Percentiles rank a stretch among this genome's conserved stretches.
phyloP scores from a whole-genome alignment of 1,140 invertebrate species.

The Bradysia coprophila region DNA sequence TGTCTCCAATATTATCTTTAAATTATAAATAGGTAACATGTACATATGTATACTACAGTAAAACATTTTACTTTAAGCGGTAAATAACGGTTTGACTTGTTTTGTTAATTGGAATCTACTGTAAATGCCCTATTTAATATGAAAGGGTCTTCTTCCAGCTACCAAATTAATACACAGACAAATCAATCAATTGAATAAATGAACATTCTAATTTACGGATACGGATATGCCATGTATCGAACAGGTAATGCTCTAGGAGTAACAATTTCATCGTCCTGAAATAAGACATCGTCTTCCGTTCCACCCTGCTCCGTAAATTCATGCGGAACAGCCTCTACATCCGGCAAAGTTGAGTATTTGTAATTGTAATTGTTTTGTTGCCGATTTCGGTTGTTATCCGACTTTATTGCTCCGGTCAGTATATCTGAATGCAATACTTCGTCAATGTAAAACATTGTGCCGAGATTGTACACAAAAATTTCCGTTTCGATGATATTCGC shows the following conservation, averaged over 20 bases:
- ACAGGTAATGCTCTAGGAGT: slow-evolving; percentile 24
- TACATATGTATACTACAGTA: too few species aligned
- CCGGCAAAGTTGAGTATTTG: slow-evolving; percentile 8
- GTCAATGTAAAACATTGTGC: slow-evolving; percentile 39
- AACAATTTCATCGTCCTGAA: slow-evolving; percentile 20
- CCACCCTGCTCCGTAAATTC: slow-evolving; percentile 21
- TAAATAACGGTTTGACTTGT: too few species aligned
- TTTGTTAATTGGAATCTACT: too few species aligned
- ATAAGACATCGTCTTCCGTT: slow-evolving; percentile 5
- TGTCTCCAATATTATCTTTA: too few species aligned
- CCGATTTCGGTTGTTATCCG: slow-evolving; percentile 11
- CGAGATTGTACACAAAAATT: slow-evolving; percentile 38
- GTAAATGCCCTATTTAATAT: too few species aligned
- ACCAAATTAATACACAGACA: too few species aligned
- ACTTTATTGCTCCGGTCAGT: slow-evolving; percentile 14
- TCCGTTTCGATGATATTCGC: slow-evolving; percentile 34
- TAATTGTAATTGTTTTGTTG: slow-evolving; percentile 5
- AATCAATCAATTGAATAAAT: too few species aligned
- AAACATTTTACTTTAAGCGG: too few species aligned
- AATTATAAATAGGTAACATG: too few species aligned
- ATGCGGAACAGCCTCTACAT: slow-evolving; percentile 27
- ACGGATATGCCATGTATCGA: too few species aligned
- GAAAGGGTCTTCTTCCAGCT: too few species aligned
- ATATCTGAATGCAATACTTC: slow-evolving; percentile 30
- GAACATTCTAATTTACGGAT: too few species aligned